Evolutionary conservation across 2,888 invertebrate species (phyloP).

Genomic region (Nemotelus nigrinus): DNA sequence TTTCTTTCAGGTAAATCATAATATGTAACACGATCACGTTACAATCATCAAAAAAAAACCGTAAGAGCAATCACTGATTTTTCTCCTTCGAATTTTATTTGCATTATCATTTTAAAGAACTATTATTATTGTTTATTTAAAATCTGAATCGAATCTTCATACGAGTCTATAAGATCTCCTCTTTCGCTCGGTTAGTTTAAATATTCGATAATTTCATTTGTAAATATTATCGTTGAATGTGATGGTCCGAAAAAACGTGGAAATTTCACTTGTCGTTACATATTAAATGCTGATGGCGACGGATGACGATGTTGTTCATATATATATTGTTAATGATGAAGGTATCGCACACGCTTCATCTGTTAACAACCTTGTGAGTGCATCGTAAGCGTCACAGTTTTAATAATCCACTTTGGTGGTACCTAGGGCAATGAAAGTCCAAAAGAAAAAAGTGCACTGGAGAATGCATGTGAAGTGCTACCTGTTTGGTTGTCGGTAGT

Average conservation of each 20-base stretch:
- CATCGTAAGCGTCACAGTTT: not conserved
- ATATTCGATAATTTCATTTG: not conserved
- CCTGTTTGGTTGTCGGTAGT: no score
- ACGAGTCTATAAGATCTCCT: no score
- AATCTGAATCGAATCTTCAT: no score
- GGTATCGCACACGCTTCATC: not conserved
- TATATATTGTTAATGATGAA: not conserved
- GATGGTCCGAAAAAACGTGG: not conserved
- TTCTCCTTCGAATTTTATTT: not conserved
- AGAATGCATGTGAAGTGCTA: no score
- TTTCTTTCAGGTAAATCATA: conserved; percentile 14
- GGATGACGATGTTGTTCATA: conserved; percentile 16
- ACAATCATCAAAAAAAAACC: not conserved
- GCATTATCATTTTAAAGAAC: not conserved
- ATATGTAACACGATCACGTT: not conserved
- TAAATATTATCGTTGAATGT: conserved; percentile 25
- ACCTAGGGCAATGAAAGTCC: conserved; percentile 36
- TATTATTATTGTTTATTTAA: not conserved
- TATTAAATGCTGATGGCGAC: conserved; percentile 25
- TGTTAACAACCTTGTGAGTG: not conserved
- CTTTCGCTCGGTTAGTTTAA: no score
- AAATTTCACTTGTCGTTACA: conserved; percentile 38
- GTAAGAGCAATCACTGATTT: not conserved
- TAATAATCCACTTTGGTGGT: not conserved
- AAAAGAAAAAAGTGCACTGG: no score